phyloP scores from a whole-genome alignment of 2,113 vertebrate genomes.

The Gymnobelideus leadbeateri region DNA sequence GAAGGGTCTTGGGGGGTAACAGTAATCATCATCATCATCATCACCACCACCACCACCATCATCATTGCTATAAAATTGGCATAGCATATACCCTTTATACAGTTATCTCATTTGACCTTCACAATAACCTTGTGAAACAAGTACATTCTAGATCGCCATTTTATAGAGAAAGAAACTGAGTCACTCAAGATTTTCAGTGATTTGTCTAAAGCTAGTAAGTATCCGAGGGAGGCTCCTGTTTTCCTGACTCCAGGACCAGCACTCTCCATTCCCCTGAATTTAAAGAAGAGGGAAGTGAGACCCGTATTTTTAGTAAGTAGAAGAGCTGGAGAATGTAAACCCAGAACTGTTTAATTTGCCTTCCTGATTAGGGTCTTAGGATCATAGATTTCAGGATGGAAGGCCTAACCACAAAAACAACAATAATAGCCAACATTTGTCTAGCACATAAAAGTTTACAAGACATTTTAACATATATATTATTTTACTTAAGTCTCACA shows the following conservation, averaged over 20 bases:
- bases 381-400: background rate
- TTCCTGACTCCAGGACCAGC: background rate
- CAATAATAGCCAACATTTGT: background rate
- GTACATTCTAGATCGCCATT: background rate
- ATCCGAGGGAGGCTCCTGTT: background rate
- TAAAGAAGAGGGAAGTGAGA: background rate
- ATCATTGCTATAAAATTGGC: background rate
- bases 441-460: background rate
- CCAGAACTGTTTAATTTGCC: background rate
- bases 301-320: background rate
- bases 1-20: background rate
- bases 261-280: background rate
- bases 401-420: background rate
- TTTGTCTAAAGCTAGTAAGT: background rate
- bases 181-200: background rate
- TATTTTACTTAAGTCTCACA: background rate
- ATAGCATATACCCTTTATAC: background rate
- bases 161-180: background rate
- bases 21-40: background rate
- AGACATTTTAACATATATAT: background rate
- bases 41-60: too few relatives aligned
- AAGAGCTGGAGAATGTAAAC: background rate
- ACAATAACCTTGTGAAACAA: background rate
- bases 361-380: background rate
- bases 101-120: background rate